Conservation (phyloP, 2,888 invertebrate genomes). For the Alloplasta piceator region DNA sequence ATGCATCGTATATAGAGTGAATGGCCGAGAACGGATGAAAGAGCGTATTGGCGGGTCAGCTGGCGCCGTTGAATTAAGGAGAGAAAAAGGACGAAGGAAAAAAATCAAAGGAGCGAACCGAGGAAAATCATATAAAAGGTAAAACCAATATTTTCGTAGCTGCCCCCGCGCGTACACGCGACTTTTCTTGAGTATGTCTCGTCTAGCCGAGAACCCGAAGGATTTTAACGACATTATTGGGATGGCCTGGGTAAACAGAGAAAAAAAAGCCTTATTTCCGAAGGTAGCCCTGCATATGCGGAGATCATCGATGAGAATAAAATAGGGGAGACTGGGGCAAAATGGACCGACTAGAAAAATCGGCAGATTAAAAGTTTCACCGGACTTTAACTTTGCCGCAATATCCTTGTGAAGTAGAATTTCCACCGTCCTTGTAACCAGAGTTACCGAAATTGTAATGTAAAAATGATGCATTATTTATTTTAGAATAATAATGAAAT, state of each 20-base stretch:
- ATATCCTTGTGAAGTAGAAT: too few species aligned
- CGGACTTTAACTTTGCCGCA: too few species aligned
- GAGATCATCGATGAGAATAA: too few species aligned
- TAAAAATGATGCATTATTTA: too few species aligned
- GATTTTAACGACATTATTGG: constrained; percentile 72
- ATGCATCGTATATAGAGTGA: too few species aligned
- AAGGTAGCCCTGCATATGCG: constrained; percentile 29
- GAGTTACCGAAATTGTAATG: too few species aligned
- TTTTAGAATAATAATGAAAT: too few species aligned
- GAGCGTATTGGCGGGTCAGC: constrained; percentile 60
- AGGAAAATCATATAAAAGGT: constrained; percentile 65
- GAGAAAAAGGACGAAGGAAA: constrained; percentile 41
- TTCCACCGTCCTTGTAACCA: too few species aligned
- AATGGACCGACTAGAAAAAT: too few species aligned
- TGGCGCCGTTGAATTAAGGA: constrained; percentile 57
- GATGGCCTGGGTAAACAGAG: constrained; percentile 71
- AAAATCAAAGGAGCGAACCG: constrained; percentile 42
- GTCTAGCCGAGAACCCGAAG: constrained; percentile 55
- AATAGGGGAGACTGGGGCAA: too few species aligned
- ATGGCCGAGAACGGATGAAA: not conserved
- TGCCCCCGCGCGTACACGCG: constrained; percentile 61
- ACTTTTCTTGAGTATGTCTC: constrained; percentile 45
- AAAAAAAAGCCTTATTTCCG: constrained; percentile 63
- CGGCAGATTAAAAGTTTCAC: too few species aligned
- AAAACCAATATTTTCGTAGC: constrained; percentile 71